Percentiles rank a stretch among this genome's conserved stretches.
These are phyloP conservation scores for Drosophila putrida DNA, from an alignment of 2,888 invertebrate species.

Conservation along the genomic window DNA sequence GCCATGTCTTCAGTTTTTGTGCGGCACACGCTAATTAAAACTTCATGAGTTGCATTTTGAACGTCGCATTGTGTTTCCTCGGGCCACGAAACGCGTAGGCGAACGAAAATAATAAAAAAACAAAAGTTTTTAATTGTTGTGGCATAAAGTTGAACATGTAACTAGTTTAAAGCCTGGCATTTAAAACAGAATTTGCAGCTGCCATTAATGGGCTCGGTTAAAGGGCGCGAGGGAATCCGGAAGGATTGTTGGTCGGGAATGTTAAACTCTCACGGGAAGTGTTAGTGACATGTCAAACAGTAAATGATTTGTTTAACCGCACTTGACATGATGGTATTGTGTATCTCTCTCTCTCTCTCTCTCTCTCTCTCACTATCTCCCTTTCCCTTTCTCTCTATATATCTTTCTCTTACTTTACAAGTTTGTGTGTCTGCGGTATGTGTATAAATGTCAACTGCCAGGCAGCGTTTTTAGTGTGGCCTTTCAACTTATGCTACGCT, in stretches of 20 bases:
- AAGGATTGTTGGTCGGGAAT: neutral
- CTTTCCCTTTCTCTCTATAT: neutral
- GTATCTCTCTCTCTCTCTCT: neutral
- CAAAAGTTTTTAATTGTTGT: conserved; percentile 35
- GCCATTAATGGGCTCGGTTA: conserved; percentile 12
- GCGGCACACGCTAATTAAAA: conserved; percentile 59
- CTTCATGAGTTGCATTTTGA: conserved; percentile 61
- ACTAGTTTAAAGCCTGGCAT: conserved; percentile 36
- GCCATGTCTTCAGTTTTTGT: conserved; percentile 31
- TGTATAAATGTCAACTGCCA: conserved; percentile 46
- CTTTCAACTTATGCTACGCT: conserved; percentile 43
- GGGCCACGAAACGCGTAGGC: neutral
- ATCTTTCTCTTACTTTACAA: neutral
- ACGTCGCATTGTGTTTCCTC: conserved; percentile 14
- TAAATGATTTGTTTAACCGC: conserved; percentile 68
- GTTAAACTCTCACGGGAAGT: conserved; percentile 17
- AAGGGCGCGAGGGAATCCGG: neutral
- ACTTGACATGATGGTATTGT: conserved; percentile 42
- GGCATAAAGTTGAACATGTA: conserved; percentile 53
- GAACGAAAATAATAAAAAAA: neutral
- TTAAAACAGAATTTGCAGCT: conserved; percentile 13
- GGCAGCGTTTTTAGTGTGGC: conserved; percentile 23
- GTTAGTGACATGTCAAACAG: conserved; percentile 47
- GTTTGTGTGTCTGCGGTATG: conserved; percentile 13
- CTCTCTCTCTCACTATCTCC: neutral